Base-by-base conservation (phyloP, 2,888 invertebrate genomes). In the Timandra comae region DNA sequence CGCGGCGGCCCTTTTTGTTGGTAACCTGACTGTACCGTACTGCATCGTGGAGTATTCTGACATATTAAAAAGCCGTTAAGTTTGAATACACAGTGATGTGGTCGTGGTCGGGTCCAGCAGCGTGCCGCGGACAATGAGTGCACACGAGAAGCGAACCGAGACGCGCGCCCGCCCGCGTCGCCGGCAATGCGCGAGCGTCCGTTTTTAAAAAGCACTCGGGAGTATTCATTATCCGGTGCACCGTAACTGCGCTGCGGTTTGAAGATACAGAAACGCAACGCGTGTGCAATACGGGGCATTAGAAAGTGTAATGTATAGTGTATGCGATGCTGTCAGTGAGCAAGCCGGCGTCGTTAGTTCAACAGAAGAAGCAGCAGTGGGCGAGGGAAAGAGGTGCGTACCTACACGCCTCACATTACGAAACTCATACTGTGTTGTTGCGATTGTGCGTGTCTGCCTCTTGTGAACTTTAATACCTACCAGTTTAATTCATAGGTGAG, bases 281-380 rank as follows among this genome's bases (percentile, higher is more conserved):
- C 63, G 65, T 68, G 74, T 79, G 78, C 79, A 74, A 72, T 76
- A 75, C 74, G 70, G 67, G 65, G 59, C 58, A 69, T 81, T 82
- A 78, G 82, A 82, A 81, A 82, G 80, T 81, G 81, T 79, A 73
- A 80, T 81, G 81, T 69, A 65, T 67, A 71, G 63, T 64, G 68
- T 52, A 73, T 77, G 82, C 79, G 74, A 84, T 84, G 85, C 74
- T 84, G 79, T 76, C 84, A 51, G 81, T 84, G 68, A 74, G 77
- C 69, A 82, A 82, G 67, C 77, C 77, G 56, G 71, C 77, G 56
- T 91, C 94, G 47, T 84, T 95, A 68, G 88, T 96, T 60, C 95
- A 97, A 86, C 91, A 93, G 81, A 97, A 97, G 81, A 92, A 92
- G 74, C 88, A 93, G 63, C 96, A 97, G 89, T 97, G 97, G 97